Conservation (phyloP, 1,140 invertebrate species). For the Drosophila lini region DNA sequence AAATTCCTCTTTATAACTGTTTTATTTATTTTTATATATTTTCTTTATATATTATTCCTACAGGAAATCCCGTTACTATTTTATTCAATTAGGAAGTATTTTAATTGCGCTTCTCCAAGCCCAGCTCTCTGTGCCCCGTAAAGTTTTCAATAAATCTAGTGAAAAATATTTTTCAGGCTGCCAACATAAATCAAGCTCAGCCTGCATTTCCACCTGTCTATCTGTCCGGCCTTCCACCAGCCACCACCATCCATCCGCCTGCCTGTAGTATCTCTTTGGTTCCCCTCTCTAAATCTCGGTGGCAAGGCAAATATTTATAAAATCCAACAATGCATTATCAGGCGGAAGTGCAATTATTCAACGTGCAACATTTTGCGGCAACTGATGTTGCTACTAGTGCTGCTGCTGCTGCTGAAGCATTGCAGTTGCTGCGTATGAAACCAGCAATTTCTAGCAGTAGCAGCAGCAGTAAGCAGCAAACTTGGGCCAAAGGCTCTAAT, state of each 20-base stretch:
- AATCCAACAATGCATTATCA: conserved; percentile 83
- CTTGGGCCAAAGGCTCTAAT: conserved; percentile 77
- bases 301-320: conserved; percentile 80
- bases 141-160: conserved; percentile 40
- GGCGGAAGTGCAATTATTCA: conserved; percentile 83
- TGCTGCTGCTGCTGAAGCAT: conserved; percentile 6
- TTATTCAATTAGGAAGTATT: conserved; percentile 22
- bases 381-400: conserved; percentile 49
- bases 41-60: no score
- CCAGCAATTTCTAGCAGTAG: conserved; percentile 73
- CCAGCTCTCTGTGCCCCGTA: background rate
- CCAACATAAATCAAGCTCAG: conserved; percentile 42
- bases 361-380: conserved; percentile 81
- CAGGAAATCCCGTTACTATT: conserved; percentile 5
- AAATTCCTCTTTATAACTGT: no score
- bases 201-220: conserved; percentile 45
- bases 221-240: conserved; percentile 6
- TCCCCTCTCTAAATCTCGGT: conserved; percentile 4
- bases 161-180: conserved; percentile 8
- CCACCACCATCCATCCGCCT: conserved; percentile 9
- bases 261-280: background rate
- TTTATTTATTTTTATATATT: no score
- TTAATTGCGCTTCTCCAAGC: conserved; percentile 12
- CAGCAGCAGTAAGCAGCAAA: conserved; percentile 40
- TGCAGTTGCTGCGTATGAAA: conserved; percentile 65